Percentiles rank a stretch among this genome's conserved stretches.
phyloP scores from a whole-genome alignment of 64 coral and sea anemone genomes.

The Pachyseris speciosa region DNA sequence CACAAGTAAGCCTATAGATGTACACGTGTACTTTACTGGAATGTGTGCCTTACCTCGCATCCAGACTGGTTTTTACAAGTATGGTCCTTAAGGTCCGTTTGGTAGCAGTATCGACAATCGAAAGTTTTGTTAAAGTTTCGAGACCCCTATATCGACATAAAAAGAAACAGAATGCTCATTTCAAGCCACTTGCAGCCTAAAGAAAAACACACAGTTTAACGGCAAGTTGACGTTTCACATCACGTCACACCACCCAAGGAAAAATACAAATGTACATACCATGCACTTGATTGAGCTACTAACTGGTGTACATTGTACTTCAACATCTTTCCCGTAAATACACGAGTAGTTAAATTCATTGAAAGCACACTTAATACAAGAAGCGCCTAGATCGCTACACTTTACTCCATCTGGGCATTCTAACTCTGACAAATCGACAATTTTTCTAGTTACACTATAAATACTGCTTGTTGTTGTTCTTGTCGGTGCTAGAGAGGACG shows the following conservation, averaged over 20 bases:
- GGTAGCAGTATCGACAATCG: conserved; percentile 93
- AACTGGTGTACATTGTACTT: conserved; percentile 67
- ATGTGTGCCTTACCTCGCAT: conserved; percentile 88
- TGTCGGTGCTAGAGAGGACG: conserved; percentile 3
- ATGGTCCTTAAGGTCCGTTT: conserved; percentile 57
- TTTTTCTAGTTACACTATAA: background rate
- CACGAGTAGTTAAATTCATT: conserved; percentile 63
- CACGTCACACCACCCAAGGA: no score
- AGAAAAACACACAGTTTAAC: no score
- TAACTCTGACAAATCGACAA: background rate
- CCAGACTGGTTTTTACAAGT: conserved; percentile 62
- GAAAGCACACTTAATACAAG: conserved; percentile 77
- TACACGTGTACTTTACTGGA: no score
- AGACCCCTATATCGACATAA: conserved; percentile 29
- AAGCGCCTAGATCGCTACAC: conserved; percentile 70
- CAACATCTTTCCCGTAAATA: conserved; percentile 75
- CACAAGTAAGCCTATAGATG: no score
- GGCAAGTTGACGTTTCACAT: background rate
- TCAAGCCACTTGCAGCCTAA: background rate
- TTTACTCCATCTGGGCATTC: conserved; percentile 64
- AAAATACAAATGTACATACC: conserved; percentile 60
- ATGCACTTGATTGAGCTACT: conserved; percentile 43
- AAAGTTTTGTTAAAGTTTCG: conserved; percentile 68
- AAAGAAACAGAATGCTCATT: background rate
- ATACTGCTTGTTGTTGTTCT: background rate